These are phyloP conservation scores for Neolamprologus cancellatus DNA, from an alignment of 2,113 vertebrate genomes.

Conservation along the genomic window DNA sequence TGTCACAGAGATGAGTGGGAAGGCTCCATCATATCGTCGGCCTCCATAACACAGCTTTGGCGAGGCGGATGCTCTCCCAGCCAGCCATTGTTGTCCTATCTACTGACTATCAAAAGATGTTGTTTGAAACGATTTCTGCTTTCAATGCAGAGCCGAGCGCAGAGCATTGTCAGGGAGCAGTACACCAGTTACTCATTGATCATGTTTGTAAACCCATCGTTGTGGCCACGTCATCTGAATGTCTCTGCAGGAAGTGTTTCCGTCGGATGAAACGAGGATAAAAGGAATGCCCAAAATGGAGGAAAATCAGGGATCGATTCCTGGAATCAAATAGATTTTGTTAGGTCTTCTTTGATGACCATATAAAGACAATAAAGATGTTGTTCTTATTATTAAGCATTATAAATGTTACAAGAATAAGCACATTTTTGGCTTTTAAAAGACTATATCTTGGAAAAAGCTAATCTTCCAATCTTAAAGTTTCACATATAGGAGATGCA, in stretches of 20 bases:
- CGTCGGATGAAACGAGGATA: background rate
- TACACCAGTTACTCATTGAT: background rate
- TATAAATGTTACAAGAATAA: background rate
- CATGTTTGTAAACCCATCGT: background rate
- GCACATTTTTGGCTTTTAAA: background rate
- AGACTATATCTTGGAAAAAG: background rate
- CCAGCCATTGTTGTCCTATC: constrained; percentile 30
- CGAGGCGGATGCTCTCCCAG: background rate
- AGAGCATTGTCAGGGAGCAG: background rate
- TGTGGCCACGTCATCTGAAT: background rate
- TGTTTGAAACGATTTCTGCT: background rate
- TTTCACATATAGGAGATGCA: background rate
- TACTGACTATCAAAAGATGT: constrained; percentile 2
- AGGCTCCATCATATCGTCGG: constrained; percentile 32
- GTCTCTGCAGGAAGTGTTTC: background rate
- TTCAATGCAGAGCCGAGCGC: background rate
- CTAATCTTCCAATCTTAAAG: background rate
- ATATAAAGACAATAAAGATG: background rate
- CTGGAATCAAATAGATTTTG: background rate
- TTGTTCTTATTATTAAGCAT: background rate
- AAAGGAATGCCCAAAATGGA: background rate
- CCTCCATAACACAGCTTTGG: background rate
- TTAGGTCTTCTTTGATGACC: background rate
- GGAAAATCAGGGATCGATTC: background rate
- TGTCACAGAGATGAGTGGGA: constrained; percentile 47